A percentile compares a stretch with the other conserved stretches of the same genome.
These are phyloP conservation scores for Chroicocephalus ridibundus DNA, from an alignment of 2,113 vertebrate species.

Conservation along the genomic window DNA sequence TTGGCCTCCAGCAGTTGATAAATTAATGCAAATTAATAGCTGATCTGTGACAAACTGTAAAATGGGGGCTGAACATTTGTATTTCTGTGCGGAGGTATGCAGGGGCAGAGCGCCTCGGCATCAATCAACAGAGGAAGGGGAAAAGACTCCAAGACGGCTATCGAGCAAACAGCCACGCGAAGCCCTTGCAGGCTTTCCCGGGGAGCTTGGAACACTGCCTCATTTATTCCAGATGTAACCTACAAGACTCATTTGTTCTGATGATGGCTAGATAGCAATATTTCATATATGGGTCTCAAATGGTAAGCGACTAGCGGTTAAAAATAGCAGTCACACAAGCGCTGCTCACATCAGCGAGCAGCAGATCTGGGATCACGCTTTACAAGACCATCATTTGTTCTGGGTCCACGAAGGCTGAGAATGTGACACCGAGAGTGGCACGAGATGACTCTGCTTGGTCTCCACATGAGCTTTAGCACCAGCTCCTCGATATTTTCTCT, in stretches of 20 bases:
- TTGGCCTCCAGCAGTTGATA: not conserved
- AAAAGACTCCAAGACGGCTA: not conserved
- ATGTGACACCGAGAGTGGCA: not conserved
- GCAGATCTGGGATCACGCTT: not conserved
- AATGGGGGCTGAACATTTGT: not conserved
- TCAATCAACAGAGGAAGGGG: not conserved
- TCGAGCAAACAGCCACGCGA: not conserved
- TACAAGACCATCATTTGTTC: not conserved
- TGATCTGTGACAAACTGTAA: not conserved
- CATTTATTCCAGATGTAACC: conserved; percentile 23
- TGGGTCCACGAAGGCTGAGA: not conserved
- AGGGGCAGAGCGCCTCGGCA: not conserved
- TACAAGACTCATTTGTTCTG: not conserved
- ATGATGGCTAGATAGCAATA: not conserved
- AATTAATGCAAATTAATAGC: not conserved
- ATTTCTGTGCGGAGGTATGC: not conserved
- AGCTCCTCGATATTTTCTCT: not conserved
- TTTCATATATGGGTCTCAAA: not conserved
- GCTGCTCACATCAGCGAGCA: not conserved
- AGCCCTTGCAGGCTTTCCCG: not conserved
- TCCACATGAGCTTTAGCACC: not conserved
- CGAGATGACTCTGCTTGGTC: not conserved
- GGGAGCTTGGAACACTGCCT: conserved; percentile 45
- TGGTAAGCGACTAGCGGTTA: not conserved
- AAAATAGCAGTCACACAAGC: not conserved